phyloP scores from a whole-genome alignment of 1,140 invertebrate species.

The Bombus breviceps region DNA sequence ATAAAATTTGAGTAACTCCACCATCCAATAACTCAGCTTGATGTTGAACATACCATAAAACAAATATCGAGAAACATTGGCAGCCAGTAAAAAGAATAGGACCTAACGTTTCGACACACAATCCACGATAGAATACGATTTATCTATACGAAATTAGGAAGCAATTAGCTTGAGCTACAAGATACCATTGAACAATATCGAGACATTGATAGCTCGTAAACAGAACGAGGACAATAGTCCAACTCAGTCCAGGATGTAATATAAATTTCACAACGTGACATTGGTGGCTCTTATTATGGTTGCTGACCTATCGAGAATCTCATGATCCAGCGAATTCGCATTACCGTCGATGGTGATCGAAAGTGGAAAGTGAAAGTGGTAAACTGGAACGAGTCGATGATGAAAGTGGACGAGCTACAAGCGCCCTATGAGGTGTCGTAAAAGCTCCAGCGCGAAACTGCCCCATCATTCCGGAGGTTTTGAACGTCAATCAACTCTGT shows the following conservation, averaged over 20 bases:
- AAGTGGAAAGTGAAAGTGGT: conserved; percentile 72
- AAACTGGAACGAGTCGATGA: conserved; percentile 41
- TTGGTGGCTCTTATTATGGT: not conserved
- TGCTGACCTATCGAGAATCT: not conserved
- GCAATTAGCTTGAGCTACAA: too few relatives aligned
- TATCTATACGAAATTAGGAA: too few relatives aligned
- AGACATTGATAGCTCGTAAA: not conserved
- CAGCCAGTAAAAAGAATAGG: too few relatives aligned
- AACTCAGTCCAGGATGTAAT: not conserved
- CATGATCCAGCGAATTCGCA: not conserved
- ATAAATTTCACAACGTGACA: not conserved
- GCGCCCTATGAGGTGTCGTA: not conserved
- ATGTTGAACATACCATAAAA: too few relatives aligned
- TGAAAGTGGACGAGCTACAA: conserved; percentile 34
- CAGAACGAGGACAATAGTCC: not conserved
- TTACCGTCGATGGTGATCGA: conserved; percentile 60
- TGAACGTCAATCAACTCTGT: not conserved
- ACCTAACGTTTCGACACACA: too few relatives aligned
- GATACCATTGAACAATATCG: too few relatives aligned
- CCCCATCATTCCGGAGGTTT: not conserved
- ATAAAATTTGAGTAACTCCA: too few relatives aligned
- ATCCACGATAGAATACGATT: too few relatives aligned
- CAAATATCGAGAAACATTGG: too few relatives aligned
- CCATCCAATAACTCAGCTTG: too few relatives aligned
- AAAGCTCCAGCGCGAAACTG: conserved; percentile 9